phyloP scores from a whole-genome alignment of 1,140 invertebrate genomes.

The Panulirus ornatus region DNA sequence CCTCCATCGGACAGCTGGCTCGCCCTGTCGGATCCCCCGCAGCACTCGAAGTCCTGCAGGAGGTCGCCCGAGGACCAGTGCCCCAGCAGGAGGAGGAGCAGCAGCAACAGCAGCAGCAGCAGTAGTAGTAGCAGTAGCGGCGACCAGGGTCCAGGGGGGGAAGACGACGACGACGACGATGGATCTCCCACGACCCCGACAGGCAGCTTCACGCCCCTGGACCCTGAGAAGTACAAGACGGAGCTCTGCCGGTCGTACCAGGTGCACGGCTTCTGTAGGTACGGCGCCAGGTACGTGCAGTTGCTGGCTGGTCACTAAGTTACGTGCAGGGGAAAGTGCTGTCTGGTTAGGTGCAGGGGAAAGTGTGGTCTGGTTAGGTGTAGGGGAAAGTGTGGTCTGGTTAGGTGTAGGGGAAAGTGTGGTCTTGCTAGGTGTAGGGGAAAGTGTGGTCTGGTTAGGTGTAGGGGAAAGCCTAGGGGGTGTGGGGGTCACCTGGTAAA shows the following conservation, averaged over 20 bases:
- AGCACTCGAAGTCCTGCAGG: not conserved
- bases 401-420: no score
- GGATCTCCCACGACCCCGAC: not conserved
- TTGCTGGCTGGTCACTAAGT: no score
- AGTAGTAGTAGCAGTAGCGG: not conserved
- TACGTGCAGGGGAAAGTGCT: no score
- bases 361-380: no score
- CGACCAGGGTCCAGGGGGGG: not conserved
- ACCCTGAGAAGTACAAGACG: constrained; percentile 61
- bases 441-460: no score
- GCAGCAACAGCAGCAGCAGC: not conserved
- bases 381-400: no score
- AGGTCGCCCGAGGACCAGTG: not conserved
- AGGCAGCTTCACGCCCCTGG: constrained; percentile 8
- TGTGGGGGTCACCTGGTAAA: no score
- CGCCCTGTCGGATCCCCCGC: not conserved
- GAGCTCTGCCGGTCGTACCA: constrained; percentile 66
- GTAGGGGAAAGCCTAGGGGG: no score
- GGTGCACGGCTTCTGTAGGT: constrained; percentile 51
- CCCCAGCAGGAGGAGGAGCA: no score
- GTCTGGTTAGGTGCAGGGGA: no score
- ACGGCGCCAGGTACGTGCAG: constrained; percentile 60
- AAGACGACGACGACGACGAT: no score
- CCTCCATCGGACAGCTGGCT: not conserved
- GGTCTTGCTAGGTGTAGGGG: no score